Conservation (phyloP, 2,797 vertebrate genomes). For the Menidia menidia region DNA sequence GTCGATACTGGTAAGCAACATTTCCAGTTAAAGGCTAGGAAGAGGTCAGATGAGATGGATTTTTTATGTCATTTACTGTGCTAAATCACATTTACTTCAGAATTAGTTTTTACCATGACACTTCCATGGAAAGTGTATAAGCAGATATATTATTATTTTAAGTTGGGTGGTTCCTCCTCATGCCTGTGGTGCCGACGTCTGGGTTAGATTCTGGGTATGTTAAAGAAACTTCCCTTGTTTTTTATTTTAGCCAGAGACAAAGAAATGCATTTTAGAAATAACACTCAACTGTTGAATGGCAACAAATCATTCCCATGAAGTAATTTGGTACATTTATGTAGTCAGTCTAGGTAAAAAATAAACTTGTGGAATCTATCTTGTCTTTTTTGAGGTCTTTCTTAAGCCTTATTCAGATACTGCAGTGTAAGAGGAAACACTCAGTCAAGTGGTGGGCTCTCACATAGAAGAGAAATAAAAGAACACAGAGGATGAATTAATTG, state of each 20-base stretch:
- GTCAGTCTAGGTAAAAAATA: neutral
- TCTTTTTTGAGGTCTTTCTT: neutral
- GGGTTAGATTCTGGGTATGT: neutral
- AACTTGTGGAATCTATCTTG: neutral
- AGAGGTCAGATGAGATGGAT: neutral
- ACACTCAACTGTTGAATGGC: neutral
- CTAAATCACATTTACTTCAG: no score
- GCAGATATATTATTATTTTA: neutral
- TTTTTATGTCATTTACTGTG: no score
- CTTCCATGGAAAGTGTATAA: no score
- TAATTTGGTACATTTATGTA: neutral
- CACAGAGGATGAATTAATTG: neutral
- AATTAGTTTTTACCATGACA: no score
- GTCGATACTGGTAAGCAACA: constrained; percentile 85
- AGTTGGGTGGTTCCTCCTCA: neutral
- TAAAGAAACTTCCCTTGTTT: neutral
- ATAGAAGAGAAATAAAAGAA: neutral
- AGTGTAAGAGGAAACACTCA: neutral
- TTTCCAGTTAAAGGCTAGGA: neutral
- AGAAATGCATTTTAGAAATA: neutral
- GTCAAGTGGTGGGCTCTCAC: neutral
- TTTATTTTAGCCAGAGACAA: neutral
- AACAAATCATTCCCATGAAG: neutral
- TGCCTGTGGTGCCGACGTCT: neutral
- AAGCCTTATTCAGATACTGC: neutral